These are phyloP conservation scores for Glandiceps talaboti DNA, from an alignment of 53 echinoderm and acorn worm genomes.

Conservation along the genomic window DNA sequence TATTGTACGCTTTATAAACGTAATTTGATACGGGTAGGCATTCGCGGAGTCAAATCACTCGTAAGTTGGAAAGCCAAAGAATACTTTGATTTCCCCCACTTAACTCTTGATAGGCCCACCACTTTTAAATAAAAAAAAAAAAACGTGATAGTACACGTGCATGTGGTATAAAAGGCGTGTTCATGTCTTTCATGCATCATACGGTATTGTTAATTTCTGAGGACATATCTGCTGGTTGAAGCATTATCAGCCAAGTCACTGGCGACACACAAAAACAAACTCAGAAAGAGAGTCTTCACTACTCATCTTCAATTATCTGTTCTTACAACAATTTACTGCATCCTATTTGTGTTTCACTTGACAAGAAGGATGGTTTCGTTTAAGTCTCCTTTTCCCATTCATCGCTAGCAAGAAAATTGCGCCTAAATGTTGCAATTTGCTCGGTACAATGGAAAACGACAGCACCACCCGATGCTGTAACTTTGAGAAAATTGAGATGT, in stretches of 20 bases:
- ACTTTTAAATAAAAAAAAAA: too few species aligned
- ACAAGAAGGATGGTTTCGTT: background rate
- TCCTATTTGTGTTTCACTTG: background rate
- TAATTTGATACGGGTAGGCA: too few species aligned
- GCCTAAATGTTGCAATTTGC: background rate
- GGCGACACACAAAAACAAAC: background rate
- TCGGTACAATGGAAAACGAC: background rate
- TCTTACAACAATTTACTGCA: background rate
- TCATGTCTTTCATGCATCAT: background rate
- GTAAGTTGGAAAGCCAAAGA: too few species aligned
- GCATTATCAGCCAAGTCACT: background rate
- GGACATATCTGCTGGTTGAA: background rate
- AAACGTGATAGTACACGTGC: background rate
- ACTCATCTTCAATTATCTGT: background rate
- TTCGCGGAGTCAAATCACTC: too few species aligned
- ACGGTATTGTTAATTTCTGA: background rate
- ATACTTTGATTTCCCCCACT: too few species aligned
- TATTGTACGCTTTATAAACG: too few species aligned
- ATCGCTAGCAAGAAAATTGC: background rate
- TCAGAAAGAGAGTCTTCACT: background rate
- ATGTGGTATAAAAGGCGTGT: background rate
- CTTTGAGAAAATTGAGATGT: background rate
- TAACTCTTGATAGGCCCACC: too few species aligned
- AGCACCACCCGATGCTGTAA: background rate
- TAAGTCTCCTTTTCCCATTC: background rate